Base-by-base conservation (phyloP, 1,140 invertebrate genomes). In the Macrobrachium nipponense region DNA sequence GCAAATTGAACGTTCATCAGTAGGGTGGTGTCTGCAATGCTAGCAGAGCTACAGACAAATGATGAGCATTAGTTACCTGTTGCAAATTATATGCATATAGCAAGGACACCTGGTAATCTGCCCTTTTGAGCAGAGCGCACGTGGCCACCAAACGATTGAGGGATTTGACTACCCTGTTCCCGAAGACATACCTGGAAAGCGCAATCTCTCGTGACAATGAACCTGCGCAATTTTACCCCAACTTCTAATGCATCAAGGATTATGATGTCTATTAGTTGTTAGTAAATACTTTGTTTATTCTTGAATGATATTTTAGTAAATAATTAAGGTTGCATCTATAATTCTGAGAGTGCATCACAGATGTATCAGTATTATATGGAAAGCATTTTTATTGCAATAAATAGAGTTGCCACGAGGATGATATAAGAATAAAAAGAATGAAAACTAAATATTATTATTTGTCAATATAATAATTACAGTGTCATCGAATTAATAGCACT, bases 81-180 rank as follows among this genome's bases (percentile, higher is more conserved):
- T 84, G 73, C 15, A 84, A 72, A 43, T 68, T 68, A 62, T 77
- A 60, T 10, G 82, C 82, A 18, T 77, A 43, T 12, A 84, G 72
- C 18, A 84, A 61, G 5, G 61, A 84, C 15, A 77, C 73, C 7
- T 59, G 76, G 61, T 77, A 84, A 27, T 84, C 82, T 7, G 60
- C 60, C 5, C 43, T 66, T 73, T 62, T 43, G 43, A 84, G 68
- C 15, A 77, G 60, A 5, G 44, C 72, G 68, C 82, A 77, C 10
- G 73, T 68, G 17, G 82, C 72, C 73, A 84, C 82, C 61, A 84
- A 62, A 14, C 73, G 58, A 15, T 60, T 60, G 36, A 84, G n/a
- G 20, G 82, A 59, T 18, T 66, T 60, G 43, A 84, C 43, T 36
- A 84, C 73, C 6, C 72, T 62, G 61, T 75, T 84, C 61, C 82